A percentile compares a stretch with the other conserved stretches of the same genome.
Conservation (phyloP, 2,888 invertebrate genomes). For the Agrotis clavis region DNA sequence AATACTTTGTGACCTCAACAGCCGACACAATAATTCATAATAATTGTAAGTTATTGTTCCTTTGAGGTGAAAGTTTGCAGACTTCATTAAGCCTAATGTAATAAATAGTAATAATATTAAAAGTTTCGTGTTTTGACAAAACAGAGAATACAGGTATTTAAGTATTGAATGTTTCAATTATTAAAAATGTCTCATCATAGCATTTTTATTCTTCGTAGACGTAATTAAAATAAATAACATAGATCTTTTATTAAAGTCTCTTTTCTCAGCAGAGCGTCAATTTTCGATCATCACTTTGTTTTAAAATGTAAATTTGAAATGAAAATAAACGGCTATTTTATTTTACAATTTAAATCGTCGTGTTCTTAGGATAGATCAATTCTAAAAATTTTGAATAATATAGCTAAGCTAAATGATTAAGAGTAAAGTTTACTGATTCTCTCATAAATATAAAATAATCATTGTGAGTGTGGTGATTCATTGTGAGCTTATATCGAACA, state of each 20-base stretch:
- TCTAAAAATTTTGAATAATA: too few species aligned
- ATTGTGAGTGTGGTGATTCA: neutral
- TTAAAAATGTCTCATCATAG: neutral
- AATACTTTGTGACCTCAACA: conserved; percentile 13
- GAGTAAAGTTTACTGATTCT: too few species aligned
- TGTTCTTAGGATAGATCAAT: neutral
- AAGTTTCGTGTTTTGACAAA: conserved; percentile 7
- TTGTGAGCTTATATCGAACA: neutral
- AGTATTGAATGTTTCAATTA: too few species aligned
- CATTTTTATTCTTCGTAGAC: neutral
- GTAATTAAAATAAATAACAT: neutral
- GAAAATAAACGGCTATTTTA: neutral
- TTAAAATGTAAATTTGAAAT: neutral
- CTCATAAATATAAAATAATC: neutral
- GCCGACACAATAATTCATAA: conserved; percentile 17
- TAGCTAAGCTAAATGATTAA: neutral
- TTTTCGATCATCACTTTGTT: neutral
- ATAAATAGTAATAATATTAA: neutral
- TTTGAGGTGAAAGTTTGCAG: conserved; percentile 24
- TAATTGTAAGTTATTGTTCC: conserved; percentile 26
- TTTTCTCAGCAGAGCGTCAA: neutral
- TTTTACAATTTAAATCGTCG: too few species aligned
- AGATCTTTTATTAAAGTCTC: neutral
- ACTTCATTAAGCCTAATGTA: conserved; percentile 15
- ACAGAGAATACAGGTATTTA: neutral